Conservation (phyloP, 2,113 vertebrate genomes). For the Mustelus asterias region DNA sequence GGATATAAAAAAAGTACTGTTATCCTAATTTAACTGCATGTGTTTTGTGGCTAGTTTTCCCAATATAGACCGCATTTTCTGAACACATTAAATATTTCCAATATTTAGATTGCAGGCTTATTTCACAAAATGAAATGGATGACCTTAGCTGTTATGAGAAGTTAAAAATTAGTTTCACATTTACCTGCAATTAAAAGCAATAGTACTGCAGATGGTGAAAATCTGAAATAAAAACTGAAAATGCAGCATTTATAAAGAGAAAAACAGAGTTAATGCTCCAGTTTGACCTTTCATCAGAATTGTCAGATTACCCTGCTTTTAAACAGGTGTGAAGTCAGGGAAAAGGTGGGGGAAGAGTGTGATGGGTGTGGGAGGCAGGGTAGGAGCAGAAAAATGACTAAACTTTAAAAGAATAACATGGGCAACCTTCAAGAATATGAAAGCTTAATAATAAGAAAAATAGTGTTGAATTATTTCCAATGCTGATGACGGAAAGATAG, state of each 20-base stretch:
- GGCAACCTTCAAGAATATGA: background rate
- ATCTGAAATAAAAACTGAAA: background rate
- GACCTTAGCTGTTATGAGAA: background rate
- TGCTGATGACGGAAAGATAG: no score
- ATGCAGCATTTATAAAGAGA: background rate
- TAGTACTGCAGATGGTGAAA: background rate
- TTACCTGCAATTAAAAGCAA: background rate
- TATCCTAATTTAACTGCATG: background rate
- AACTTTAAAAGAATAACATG: background rate
- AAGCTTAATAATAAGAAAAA: background rate
- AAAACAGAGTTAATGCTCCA: background rate
- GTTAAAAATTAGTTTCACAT: background rate
- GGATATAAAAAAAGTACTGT: background rate
- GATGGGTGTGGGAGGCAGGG: background rate
- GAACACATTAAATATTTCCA: background rate
- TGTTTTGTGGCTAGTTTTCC: background rate
- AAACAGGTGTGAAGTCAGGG: background rate
- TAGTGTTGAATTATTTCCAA: background rate
- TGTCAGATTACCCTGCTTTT: background rate
- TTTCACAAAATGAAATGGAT: no score
- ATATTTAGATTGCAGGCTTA: background rate
- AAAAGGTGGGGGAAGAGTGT: background rate
- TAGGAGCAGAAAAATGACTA: background rate
- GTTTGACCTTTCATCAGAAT: background rate
- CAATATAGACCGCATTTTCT: background rate